Base-by-base conservation (phyloP, 2,797 vertebrate species). In the Onychomys torridus region DNA sequence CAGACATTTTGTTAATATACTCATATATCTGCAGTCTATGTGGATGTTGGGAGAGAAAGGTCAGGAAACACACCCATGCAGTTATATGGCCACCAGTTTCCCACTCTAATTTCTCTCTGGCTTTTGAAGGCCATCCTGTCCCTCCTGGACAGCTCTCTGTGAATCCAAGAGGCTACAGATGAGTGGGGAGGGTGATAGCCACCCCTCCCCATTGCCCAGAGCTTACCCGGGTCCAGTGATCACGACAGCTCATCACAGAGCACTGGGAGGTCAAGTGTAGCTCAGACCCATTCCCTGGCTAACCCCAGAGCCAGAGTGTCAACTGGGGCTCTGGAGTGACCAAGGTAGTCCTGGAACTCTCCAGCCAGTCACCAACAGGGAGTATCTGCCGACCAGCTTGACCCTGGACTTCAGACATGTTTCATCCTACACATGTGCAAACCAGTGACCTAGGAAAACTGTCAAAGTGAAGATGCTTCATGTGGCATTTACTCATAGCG, bases 361-460 rank as follows among this genome's bases (percentile, higher is more conserved):
- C 43, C 6, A 49, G 27, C 37, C 32, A 61, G 21, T 13, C 5
- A 25, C 27, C 43, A 13, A 37, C 32, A 86, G 25, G n/a, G 43
- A 7, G 29, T 46, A 9, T 37, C n/a, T 57, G 25, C 6, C 5
- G 2, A 46, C 89, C 75, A n/a, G 75, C 49, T 55, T 4, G 0
- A 5, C 29, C n/a, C 57, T 1, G 32, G 0, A 4, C 71, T 32
- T 1, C 5, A 37, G 61, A 52, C 85, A 77, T 61, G 29, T 73
- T 55, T 49, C 10, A 10, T 59, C 79, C 17, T 67, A 83, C 69
- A 92, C 86, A 86, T 67, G 86, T 92, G 71, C n/a, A 79, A 96
- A 93, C 67, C 71, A 95, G 91, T 59, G 69, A 63, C 75, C 93
- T 84, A 71, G 49, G 90, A 97, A 97, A 96, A 93, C 61, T 88